These are phyloP conservation scores for Ligdia adustata DNA, from an alignment of 2,888 invertebrate species.

Conservation along the genomic window DNA sequence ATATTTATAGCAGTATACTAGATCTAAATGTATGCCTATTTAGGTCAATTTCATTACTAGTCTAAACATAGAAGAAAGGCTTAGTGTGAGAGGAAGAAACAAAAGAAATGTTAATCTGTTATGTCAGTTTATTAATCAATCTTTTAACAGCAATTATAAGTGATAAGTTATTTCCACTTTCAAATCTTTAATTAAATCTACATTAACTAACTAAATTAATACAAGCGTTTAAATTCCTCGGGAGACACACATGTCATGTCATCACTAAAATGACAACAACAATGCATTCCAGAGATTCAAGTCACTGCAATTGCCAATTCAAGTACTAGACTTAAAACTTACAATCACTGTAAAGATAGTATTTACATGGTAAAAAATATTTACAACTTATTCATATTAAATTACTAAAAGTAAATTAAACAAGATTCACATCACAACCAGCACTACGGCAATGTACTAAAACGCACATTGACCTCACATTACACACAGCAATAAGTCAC, in stretches of 20 bases:
- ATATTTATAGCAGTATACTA: too few species aligned
- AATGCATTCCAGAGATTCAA: conserved; percentile 38
- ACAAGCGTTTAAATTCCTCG: conserved; percentile 14
- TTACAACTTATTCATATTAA: conserved; percentile 71
- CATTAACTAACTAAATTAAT: conserved; percentile 33
- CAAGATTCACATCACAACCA: conserved; percentile 47
- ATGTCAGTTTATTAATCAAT: conserved; percentile 64
- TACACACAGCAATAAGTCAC: conserved; percentile 37
- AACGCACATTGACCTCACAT: conserved; percentile 62
- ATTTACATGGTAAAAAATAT: conserved; percentile 68
- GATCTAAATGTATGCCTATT: not conserved
- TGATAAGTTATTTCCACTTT: conserved; percentile 57
- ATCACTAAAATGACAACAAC: not conserved
- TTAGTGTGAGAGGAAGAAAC: conserved; percentile 1
- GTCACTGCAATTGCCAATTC: conserved; percentile 49
- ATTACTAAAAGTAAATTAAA: conserved; percentile 48
- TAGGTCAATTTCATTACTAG: not conserved
- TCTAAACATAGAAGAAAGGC: too few species aligned
- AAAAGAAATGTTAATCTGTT: conserved; percentile 29
- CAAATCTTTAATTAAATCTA: conserved; percentile 41
- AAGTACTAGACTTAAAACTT: conserved; percentile 66
- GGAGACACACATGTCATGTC: conserved; percentile 22
- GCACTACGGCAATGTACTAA: conserved; percentile 62
- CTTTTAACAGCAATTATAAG: conserved; percentile 74
- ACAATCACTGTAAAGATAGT: conserved; percentile 65